These are phyloP conservation scores for Sesamia inferens DNA, from an alignment of 2,888 invertebrate genomes.

Conservation along the genomic window DNA sequence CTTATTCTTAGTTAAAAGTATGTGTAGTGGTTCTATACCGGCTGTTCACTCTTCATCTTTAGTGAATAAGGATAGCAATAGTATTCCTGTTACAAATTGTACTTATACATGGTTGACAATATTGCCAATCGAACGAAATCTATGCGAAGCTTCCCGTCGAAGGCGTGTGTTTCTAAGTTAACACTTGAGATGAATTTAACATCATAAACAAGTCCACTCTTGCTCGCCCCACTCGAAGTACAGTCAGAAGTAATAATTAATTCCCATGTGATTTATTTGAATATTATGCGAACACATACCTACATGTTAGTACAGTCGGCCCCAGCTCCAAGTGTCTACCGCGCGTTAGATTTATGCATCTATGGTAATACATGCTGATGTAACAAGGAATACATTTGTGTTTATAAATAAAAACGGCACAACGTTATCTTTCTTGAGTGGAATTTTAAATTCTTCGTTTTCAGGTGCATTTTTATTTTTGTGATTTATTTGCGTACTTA, in stretches of 20 bases:
- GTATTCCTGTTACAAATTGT: no score
- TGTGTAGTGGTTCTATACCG: no score
- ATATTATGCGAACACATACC: constrained; percentile 81
- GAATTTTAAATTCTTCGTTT: constrained; percentile 67
- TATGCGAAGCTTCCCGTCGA: not conserved
- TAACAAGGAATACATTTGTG: constrained; percentile 70
- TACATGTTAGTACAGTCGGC: constrained; percentile 59
- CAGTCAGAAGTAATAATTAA: constrained; percentile 83
- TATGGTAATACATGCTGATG: constrained; percentile 71
- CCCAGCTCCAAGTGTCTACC: constrained; percentile 65
- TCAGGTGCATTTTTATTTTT: constrained; percentile 38
- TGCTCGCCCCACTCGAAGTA: constrained; percentile 59
- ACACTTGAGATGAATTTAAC: constrained; percentile 34
- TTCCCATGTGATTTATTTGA: constrained; percentile 85
- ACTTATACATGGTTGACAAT: not conserved
- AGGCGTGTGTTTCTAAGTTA: not conserved
- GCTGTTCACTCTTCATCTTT: no score
- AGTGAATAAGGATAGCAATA: no score
- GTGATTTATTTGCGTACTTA: constrained; percentile 32
- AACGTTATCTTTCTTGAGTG: constrained; percentile 65
- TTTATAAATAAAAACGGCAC: constrained; percentile 63
- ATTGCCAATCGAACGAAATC: not conserved
- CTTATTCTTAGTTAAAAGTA: no score
- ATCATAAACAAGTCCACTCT: constrained; percentile 50
- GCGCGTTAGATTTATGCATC: constrained; percentile 71